Evolutionary conservation across 2,797 vertebrate species (phyloP).

Genomic region (Argya squamiceps): DNA sequence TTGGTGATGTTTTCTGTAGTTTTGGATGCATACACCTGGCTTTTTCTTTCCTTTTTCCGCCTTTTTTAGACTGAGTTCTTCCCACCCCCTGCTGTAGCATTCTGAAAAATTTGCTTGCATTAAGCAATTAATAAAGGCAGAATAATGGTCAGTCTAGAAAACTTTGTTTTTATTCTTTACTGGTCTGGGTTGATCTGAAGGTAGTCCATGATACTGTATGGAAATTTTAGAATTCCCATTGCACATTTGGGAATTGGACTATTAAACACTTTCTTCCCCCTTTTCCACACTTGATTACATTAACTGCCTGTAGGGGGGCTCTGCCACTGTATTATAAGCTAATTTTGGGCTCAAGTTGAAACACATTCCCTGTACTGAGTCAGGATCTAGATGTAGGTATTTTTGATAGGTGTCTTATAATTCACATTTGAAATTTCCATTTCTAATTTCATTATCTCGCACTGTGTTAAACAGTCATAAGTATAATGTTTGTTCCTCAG

Average conservation of each 20-base stretch:
- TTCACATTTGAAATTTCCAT: neutral
- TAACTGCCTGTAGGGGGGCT: neutral
- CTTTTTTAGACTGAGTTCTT: neutral
- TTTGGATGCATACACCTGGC: neutral
- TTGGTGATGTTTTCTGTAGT: neutral
- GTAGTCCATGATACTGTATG: too few species aligned
- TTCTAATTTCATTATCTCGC: neutral
- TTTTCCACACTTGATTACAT: neutral
- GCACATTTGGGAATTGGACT: neutral
- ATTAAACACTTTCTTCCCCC: fast-evolving
- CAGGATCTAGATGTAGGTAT: neutral
- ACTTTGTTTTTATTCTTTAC: neutral
- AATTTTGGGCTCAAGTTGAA: neutral
- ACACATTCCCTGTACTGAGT: neutral
- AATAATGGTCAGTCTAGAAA: neutral
- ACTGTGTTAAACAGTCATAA: neutral
- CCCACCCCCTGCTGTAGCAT: fast-evolving
- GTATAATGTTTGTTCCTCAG: conserved; percentile 8
- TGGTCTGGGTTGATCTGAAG: neutral
- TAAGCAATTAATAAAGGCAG: neutral
- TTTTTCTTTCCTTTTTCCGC: neutral
- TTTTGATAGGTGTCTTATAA: neutral
- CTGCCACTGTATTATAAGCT: neutral
- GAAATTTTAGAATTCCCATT: neutral
- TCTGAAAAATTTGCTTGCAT: neutral